These are phyloP conservation scores for Tenualosa ilisha DNA, from an alignment of 2,797 vertebrate genomes.

Conservation along the genomic window DNA sequence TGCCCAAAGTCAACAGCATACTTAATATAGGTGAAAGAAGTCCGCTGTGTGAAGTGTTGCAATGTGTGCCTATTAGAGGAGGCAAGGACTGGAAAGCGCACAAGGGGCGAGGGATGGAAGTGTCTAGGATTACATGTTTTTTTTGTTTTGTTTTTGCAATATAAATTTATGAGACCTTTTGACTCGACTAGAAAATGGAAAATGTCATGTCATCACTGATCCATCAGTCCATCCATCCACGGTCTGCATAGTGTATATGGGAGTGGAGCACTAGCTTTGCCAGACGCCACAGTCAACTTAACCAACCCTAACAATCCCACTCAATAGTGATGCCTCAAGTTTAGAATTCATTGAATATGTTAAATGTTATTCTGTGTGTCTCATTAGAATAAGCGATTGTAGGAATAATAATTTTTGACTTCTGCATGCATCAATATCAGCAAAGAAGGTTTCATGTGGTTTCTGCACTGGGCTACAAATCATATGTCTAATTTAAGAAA, in stretches of 20 bases:
- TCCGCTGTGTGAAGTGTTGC: not conserved
- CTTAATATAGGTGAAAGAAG: conserved; percentile 3
- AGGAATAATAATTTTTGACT: not conserved
- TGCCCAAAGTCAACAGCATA: not conserved
- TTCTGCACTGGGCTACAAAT: not conserved
- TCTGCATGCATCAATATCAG: not conserved
- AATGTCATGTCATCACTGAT: not conserved
- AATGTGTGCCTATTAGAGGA: not conserved
- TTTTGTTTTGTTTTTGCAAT: too few relatives aligned
- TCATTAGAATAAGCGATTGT: not conserved
- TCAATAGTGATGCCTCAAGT: not conserved
- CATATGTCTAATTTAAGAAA: not conserved
- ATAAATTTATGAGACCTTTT: too few relatives aligned
- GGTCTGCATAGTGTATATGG: not conserved
- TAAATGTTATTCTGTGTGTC: not conserved
- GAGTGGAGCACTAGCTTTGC: not conserved
- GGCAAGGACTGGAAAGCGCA: not conserved
- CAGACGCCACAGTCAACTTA: not conserved
- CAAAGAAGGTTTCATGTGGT: not conserved
- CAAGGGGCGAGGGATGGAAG: too few relatives aligned
- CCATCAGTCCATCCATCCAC: not conserved
- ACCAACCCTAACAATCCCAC: not conserved
- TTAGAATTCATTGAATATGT: not conserved
- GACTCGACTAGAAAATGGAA: not conserved
- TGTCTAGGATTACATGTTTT: too few relatives aligned